Evolutionary conservation across 2,888 invertebrate genomes (phyloP).

Genomic region (Cheilosia impressa): DNA sequence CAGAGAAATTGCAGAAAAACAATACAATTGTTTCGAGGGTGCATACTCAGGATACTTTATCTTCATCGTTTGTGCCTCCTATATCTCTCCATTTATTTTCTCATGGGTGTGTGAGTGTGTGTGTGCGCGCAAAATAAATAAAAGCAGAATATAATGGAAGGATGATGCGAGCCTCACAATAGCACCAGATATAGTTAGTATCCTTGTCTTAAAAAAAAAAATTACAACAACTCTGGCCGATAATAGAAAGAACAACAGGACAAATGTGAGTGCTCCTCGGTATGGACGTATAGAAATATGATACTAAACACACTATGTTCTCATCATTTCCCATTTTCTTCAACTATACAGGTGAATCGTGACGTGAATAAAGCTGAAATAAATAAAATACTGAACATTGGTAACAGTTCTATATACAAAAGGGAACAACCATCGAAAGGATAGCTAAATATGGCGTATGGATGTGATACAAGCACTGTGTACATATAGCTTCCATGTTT

Average conservation of each 20-base stretch:
- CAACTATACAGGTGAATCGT: constrained; percentile 67
- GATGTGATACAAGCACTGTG: constrained; percentile 17
- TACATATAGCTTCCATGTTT: constrained; percentile 25
- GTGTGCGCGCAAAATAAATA: constrained; percentile 21
- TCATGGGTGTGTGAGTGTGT: neutral
- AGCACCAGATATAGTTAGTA: constrained; percentile 39
- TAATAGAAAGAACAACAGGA: constrained; percentile 64
- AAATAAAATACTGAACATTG: constrained; percentile 41
- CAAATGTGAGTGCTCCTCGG: constrained; percentile 53
- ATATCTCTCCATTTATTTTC: constrained; percentile 30
- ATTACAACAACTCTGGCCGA: constrained; percentile 45
- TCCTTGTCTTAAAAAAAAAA: constrained; percentile 45
- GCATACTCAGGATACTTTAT: constrained; percentile 66
- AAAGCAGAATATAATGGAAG: constrained; percentile 53
- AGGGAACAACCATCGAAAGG: constrained; percentile 41
- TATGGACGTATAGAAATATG: constrained; percentile 44
- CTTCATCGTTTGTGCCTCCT: constrained; percentile 62
- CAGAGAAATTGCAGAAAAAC: constrained; percentile 54
- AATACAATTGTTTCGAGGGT: constrained; percentile 71
- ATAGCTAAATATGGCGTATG: constrained; percentile 53
- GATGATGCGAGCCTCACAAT: constrained; percentile 48
- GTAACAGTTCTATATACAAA: constrained; percentile 15
- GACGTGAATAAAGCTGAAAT: constrained; percentile 67
- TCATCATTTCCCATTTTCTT: constrained; percentile 58
- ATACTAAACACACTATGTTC: constrained; percentile 35